Evolutionary conservation across 2,113 vertebrate genomes (phyloP).

Genomic region (Carlito syrichta): DNA sequence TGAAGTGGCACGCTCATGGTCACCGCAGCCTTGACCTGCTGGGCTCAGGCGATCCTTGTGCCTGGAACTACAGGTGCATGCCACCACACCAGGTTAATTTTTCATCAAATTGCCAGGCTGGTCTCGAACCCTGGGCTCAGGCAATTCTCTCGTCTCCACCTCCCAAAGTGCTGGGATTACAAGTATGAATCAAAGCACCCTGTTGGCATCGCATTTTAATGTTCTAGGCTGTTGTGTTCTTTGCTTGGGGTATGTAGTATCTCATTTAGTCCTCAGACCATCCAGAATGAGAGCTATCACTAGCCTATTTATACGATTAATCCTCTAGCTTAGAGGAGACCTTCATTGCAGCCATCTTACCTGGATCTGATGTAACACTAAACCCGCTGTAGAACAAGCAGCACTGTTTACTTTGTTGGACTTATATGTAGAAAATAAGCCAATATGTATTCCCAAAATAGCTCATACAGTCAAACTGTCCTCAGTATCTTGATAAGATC

Average conservation of each 20-base stretch:
- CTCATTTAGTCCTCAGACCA: conserved; percentile 9
- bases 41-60: no score
- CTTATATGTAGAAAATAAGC: not conserved
- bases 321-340: not conserved
- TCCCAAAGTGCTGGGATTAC: no score
- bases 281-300: not conserved
- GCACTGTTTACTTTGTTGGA: not conserved
- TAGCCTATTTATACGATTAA: not conserved
- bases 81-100: no score
- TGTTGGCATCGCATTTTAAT: not conserved
- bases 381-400: not conserved
- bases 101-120: no score
- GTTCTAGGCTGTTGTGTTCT: not conserved
- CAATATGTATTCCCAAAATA: not conserved
- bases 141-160: no score
- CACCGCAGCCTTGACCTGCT: no score
- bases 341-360: not conserved
- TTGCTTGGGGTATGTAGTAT: not conserved
- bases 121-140: no score
- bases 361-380: not conserved
- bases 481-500: not conserved
- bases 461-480: not conserved
- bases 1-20: no score
- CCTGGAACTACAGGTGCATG: no score
- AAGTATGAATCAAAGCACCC: no score